A percentile compares a stretch with the other conserved stretches of the same genome.
phyloP scores from a whole-genome alignment of 2,113 vertebrate species.

The Microtus pennsylvanicus region DNA sequence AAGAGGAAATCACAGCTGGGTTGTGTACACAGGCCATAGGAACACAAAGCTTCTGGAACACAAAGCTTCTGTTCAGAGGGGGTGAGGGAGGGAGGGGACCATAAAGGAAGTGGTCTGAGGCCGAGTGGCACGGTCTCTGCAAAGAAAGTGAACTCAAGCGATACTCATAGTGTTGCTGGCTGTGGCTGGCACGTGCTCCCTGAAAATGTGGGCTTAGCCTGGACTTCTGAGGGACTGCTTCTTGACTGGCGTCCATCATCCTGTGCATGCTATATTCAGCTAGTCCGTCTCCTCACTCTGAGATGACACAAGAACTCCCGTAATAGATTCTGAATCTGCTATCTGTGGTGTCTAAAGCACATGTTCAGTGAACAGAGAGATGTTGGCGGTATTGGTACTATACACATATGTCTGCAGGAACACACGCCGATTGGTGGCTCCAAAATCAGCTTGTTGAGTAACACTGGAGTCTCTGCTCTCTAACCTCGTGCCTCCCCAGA shows the following conservation, averaged over 20 bases:
- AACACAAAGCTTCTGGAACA: neutral
- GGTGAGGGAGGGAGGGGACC: neutral
- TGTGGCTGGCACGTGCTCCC: neutral
- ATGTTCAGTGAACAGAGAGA: neutral
- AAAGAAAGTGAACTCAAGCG: neutral
- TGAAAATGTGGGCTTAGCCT: neutral
- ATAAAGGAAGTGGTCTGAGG: no score
- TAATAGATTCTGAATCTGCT: neutral
- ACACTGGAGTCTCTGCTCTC: neutral
- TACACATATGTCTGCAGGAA: neutral
- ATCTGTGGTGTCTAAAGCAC: neutral
- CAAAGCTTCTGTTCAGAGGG: neutral
- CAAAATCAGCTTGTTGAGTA: neutral
- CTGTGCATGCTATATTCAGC: fast-evolving
- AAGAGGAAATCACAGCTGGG: neutral
- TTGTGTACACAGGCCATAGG: neutral
- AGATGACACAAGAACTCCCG: neutral
- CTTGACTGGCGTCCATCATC: neutral
- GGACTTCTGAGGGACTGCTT: neutral
- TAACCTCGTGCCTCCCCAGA: neutral
- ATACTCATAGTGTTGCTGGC: fast-evolving
- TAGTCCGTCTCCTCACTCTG: neutral
- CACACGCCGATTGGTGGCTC: neutral
- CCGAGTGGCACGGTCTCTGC: no score
- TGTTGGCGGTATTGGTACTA: neutral